These are phyloP conservation scores for Labrus mixtus DNA, from an alignment of 2,113 vertebrate species.

Conservation along the genomic window DNA sequence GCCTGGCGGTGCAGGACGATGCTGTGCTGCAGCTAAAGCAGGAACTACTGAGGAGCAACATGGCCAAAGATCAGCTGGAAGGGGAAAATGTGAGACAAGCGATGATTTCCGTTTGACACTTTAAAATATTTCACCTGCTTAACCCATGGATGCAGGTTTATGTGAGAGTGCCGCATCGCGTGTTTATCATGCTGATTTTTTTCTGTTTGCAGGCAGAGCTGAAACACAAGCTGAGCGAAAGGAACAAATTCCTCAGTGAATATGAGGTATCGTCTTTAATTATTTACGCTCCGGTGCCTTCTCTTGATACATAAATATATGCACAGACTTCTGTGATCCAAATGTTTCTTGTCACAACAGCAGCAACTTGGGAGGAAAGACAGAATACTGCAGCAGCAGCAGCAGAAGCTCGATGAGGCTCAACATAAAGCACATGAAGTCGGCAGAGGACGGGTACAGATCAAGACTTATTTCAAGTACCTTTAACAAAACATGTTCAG, in stretches of 20 bases:
- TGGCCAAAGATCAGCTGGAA: slow-evolving; percentile 94
- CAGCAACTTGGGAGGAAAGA: slow-evolving; percentile 92
- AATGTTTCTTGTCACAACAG: slow-evolving; percentile 81
- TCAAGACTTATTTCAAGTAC: slow-evolving; percentile 2
- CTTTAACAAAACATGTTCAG: background rate
- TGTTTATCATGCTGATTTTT: slow-evolving; percentile 19
- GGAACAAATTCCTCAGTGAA: slow-evolving; percentile 90
- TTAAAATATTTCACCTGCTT: slow-evolving; percentile 44
- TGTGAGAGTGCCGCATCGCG: slow-evolving; percentile 2
- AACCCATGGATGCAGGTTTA: slow-evolving; percentile 15
- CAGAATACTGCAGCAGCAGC: slow-evolving; percentile 90
- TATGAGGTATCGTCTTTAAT: slow-evolving; percentile 86
- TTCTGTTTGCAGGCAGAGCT: slow-evolving; percentile 87
- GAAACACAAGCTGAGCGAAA: slow-evolving; percentile 92
- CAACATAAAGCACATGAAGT: slow-evolving; percentile 87
- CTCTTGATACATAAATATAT: background rate
- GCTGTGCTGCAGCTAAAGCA: slow-evolving; percentile 96
- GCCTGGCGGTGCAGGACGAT: slow-evolving; percentile 91
- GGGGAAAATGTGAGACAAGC: slow-evolving; percentile 91
- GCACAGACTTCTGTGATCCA: slow-evolving; percentile 5
- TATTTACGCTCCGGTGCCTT: slow-evolving; percentile 23
- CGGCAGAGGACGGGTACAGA: slow-evolving; percentile 86
- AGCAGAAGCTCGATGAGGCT: slow-evolving; percentile 89
- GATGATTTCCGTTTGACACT: slow-evolving; percentile 60
- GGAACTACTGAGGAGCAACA: slow-evolving; percentile 91